A percentile compares a stretch with the other conserved stretches of the same genome.
phyloP scores from a whole-genome alignment of 1,140 invertebrate species.

The Drusus annulatus region DNA sequence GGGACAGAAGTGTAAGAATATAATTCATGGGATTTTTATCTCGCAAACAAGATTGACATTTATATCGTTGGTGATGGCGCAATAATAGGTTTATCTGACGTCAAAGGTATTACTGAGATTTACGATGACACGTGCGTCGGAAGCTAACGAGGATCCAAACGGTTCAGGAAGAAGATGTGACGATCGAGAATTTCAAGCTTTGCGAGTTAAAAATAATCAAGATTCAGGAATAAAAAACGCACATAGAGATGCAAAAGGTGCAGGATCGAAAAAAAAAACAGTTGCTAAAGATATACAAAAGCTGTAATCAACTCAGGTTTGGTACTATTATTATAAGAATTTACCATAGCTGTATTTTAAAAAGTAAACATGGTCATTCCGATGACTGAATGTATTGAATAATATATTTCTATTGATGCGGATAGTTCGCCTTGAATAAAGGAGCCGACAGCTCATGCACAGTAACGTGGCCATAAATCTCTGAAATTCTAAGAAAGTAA shows the following conservation, averaged over 20 bases:
- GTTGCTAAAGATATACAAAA: too few relatives aligned
- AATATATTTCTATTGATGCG: too few relatives aligned
- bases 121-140: slow-evolving; percentile 45
- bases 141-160: not conserved
- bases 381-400: too few relatives aligned
- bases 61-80: slow-evolving; percentile 37
- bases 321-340: too few relatives aligned
- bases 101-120: slow-evolving; percentile 22
- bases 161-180: not conserved
- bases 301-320: too few relatives aligned
- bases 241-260: too few relatives aligned
- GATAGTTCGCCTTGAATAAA: slow-evolving; percentile 4
- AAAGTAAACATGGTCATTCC: too few relatives aligned
- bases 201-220: too few relatives aligned
- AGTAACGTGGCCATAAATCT: slow-evolving; percentile 36
- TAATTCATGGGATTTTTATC: slow-evolving; percentile 41
- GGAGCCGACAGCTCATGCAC: slow-evolving; percentile 3
- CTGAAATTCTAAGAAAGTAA: slow-evolving; percentile 43
- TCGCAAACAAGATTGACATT: slow-evolving; percentile 41
- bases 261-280: too few relatives aligned
- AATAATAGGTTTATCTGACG: slow-evolving; percentile 41
- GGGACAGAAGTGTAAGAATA: not conserved
- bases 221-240: too few relatives aligned
- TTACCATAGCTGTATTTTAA: too few relatives aligned
- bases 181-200: not conserved